Conservation (phyloP, 2,113 vertebrate genomes). For the Triplophysa rosa region DNA sequence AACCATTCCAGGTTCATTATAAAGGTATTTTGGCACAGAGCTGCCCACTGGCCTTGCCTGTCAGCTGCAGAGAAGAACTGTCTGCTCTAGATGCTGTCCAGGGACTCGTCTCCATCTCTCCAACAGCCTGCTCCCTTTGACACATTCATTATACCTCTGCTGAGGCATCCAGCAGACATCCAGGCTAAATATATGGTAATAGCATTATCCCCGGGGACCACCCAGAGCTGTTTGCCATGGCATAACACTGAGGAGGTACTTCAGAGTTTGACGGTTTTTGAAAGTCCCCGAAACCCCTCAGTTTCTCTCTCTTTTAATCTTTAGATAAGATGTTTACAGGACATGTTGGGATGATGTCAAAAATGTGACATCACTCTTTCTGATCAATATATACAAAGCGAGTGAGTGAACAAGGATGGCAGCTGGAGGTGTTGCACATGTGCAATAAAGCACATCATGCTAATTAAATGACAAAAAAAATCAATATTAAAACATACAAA, state of each 20-base stretch:
- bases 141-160: conserved; percentile 35
- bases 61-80: conserved; percentile 31
- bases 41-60: conserved; percentile 42
- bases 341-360: conserved; percentile 27
- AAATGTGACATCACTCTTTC: background rate
- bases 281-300: background rate
- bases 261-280: background rate
- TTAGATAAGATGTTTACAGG: background rate
- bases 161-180: conserved; percentile 35
- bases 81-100: conserved; percentile 14
- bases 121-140: conserved; percentile 26
- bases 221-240: conserved; percentile 28
- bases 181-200: conserved; percentile 43
- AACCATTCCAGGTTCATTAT: conserved; percentile 35
- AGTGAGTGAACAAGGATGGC: background rate
- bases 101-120: conserved; percentile 23
- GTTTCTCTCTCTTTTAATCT: background rate
- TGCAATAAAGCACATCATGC: no score
- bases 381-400: conserved; percentile 5
- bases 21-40: conserved; percentile 25
- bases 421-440: no score
- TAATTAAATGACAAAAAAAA: no score
- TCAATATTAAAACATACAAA: no score
- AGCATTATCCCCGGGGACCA: conserved; percentile 7
- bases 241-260: conserved; percentile 25